Evolutionary conservation across 1,140 invertebrate genomes (phyloP).

Genomic region (Tyrophagus putrescentiae): DNA sequence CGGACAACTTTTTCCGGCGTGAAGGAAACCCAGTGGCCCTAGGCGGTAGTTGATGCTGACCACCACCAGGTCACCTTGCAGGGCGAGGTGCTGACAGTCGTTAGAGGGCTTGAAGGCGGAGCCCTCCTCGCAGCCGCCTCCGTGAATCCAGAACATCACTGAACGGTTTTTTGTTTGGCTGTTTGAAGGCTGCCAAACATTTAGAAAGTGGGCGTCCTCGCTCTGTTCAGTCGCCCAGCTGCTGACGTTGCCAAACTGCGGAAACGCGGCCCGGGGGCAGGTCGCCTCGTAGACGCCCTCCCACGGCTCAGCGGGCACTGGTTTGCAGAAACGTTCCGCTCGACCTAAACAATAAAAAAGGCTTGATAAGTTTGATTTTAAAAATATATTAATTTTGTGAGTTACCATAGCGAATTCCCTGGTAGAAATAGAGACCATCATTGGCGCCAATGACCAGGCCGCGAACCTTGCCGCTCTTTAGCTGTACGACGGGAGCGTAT

Average conservation of each 20-base stretch:
- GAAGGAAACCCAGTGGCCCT: conserved; percentile 57
- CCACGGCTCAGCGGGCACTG: conserved; percentile 63
- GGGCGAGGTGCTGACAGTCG: conserved; percentile 48
- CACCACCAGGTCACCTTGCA: conserved; percentile 47
- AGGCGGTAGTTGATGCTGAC: conserved; percentile 55
- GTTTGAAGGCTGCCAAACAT: conserved; percentile 61
- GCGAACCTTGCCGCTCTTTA: no score
- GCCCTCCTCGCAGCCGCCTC: conserved; percentile 50
- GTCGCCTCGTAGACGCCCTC: conserved; percentile 45
- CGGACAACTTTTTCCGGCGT: conserved; percentile 38
- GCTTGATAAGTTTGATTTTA: neutral
- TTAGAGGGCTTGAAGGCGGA: conserved; percentile 40
- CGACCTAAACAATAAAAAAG: neutral
- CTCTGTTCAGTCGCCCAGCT: neutral
- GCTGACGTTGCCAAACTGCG: conserved; percentile 5
- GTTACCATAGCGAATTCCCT: neutral
- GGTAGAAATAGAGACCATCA: neutral
- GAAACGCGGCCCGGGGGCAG: conserved; percentile 12
- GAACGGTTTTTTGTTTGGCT: conserved; percentile 27
- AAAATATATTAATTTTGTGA: neutral
- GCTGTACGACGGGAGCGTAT: no score
- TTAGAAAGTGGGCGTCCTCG: conserved; percentile 83
- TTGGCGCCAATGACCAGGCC: no score
- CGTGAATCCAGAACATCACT: conserved; percentile 63
- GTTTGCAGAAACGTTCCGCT: conserved; percentile 56